These are phyloP conservation scores for Pseudorhiza aurosa DNA, from an alignment of 30 jellyfish, hydroid and myxozoan species.

Conservation along the genomic window DNA sequence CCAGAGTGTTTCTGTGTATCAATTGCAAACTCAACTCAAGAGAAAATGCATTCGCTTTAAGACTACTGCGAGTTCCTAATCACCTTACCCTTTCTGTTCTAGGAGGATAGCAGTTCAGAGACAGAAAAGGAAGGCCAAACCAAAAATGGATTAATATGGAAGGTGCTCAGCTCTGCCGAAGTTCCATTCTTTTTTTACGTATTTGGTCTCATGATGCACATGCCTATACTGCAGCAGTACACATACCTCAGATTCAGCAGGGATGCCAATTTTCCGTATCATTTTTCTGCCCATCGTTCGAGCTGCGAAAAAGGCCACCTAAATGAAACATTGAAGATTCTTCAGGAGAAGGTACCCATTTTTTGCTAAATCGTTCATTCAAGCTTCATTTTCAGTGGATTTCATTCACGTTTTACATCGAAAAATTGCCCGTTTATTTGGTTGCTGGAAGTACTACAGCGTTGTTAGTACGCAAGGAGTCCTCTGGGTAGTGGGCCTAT, in stretches of 20 bases:
- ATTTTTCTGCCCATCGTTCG: constrained; percentile 13
- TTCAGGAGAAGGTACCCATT: constrained; percentile 47
- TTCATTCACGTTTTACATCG: no score
- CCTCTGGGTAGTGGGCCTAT: no score
- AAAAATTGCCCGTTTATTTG: no score
- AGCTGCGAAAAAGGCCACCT: constrained; percentile 24
- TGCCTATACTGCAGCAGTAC: constrained; percentile 70
- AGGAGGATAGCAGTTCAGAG: constrained; percentile 1
- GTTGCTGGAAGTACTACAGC: no score
- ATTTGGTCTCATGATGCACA: constrained; percentile 62
- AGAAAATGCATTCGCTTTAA: no score
- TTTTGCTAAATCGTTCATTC: no score
- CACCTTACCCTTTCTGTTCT: neutral
- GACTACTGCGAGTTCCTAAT: neutral
- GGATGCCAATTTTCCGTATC: constrained; percentile 56
- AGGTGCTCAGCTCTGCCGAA: constrained; percentile 21
- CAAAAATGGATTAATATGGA: neutral
- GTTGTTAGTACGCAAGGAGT: no score
- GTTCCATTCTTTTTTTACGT: constrained; percentile 51
- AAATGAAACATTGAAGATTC: constrained; percentile 26
- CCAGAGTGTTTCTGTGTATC: no score
- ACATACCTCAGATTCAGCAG: constrained; percentile 67
- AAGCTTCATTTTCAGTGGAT: no score
- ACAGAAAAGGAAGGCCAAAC: neutral
- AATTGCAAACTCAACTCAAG: no score